Percentiles rank a stretch among this genome's conserved stretches.
These are phyloP conservation scores for Adelphocoris suturalis DNA, from an alignment of 2,888 invertebrate genomes.

Conservation along the genomic window DNA sequence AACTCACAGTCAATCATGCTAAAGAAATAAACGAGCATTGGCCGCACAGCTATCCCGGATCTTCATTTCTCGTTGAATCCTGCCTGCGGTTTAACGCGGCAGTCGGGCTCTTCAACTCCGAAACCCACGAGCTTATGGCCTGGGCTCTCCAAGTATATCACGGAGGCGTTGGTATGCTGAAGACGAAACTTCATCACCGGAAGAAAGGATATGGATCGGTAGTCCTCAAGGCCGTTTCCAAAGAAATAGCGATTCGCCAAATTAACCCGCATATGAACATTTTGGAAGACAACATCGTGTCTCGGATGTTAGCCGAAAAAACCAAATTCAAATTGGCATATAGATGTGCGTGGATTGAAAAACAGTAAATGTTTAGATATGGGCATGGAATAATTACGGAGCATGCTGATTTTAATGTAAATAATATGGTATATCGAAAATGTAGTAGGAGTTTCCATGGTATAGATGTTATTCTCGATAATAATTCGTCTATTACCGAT, in stretches of 20 bases:
- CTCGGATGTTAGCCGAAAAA: not conserved
- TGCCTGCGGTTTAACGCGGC: conserved; percentile 58
- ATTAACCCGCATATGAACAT: not conserved
- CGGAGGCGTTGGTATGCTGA: conserved; percentile 68
- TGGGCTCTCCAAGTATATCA: conserved; percentile 70
- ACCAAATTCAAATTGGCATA: not conserved
- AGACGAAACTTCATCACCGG: conserved; percentile 61
- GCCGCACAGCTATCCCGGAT: conserved; percentile 56
- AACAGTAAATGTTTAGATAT: not conserved
- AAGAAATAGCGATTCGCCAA: conserved; percentile 48
- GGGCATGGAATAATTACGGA: too few relatives aligned
- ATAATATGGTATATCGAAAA: too few relatives aligned
- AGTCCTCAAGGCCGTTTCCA: conserved; percentile 54
- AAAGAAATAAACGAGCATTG: conserved; percentile 61
- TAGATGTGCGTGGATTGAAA: not conserved
- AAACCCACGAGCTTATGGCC: conserved; percentile 58
- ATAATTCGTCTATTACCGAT: too few relatives aligned
- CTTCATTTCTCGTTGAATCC: conserved; percentile 27
- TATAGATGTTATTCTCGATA: too few relatives aligned
- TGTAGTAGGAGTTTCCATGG: too few relatives aligned
- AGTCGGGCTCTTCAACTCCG: conserved; percentile 62
- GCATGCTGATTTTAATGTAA: too few relatives aligned
- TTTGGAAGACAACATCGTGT: not conserved
- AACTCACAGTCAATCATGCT: conserved; percentile 58
- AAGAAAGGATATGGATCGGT: conserved; percentile 70